Evolutionary conservation across 2,113 vertebrate species (phyloP).

Genomic region (Thomomys bottae): DNA sequence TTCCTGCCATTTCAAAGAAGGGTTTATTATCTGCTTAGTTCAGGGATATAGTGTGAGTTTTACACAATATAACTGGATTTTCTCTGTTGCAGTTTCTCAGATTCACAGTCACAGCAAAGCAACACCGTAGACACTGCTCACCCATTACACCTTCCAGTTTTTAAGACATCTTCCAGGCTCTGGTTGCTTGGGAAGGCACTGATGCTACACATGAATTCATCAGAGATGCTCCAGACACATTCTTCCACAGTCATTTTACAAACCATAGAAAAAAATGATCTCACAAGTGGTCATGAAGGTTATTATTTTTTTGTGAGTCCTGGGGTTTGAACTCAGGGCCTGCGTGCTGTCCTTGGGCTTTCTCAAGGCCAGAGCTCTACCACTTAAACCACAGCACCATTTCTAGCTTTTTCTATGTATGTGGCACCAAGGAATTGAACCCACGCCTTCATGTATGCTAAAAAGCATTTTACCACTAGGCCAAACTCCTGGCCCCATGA

Average conservation of each 20-base stretch:
- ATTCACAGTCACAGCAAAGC: not conserved
- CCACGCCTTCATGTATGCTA: too few relatives aligned
- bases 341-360: too few relatives aligned
- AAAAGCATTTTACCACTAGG: too few relatives aligned
- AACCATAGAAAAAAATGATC: not conserved
- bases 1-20: not conserved
- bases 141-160: not conserved
- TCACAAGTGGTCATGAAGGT: not conserved
- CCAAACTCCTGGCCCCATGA: too few relatives aligned
- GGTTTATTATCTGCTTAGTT: not conserved
- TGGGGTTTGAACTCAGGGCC: too few relatives aligned
- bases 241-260: not conserved
- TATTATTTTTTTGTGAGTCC: too few relatives aligned
- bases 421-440: too few relatives aligned
- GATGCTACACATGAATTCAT: not conserved
- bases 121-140: not conserved
- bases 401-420: too few relatives aligned
- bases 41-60: not conserved
- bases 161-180: not conserved
- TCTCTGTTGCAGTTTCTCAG: not conserved
- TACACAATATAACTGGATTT: not conserved
- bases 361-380: too few relatives aligned
- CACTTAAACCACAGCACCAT: too few relatives aligned
- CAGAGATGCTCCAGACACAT: not conserved
- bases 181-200: not conserved